Evolutionary conservation across 2,888 invertebrate genomes (phyloP).

Genomic region (Drosophila vallismaia): DNA sequence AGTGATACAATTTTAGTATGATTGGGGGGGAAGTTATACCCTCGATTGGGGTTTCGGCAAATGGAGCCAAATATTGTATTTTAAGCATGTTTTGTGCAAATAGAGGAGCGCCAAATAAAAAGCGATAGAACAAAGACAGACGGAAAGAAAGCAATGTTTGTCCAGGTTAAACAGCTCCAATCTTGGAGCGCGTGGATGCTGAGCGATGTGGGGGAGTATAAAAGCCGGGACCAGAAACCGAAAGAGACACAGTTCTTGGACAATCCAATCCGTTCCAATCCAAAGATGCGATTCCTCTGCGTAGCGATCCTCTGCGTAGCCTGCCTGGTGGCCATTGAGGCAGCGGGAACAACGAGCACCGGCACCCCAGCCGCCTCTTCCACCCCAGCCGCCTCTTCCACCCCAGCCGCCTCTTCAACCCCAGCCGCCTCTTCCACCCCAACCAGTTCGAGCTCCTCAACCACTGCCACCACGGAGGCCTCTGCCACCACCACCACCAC

Average conservation of each 20-base stretch:
- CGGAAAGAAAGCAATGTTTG: neutral
- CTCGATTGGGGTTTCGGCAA: neutral
- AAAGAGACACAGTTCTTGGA: neutral
- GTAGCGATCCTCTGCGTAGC: neutral
- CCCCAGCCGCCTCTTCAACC: neutral
- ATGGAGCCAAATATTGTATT: neutral
- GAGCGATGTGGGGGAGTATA: neutral
- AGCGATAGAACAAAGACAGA: neutral
- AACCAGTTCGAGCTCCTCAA: neutral
- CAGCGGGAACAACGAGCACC: neutral
- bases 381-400: neutral
- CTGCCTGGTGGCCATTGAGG: neutral
- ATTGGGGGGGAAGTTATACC: neutral
- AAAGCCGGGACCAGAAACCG: neutral
- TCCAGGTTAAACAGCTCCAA: neutral
- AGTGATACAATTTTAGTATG: no score
- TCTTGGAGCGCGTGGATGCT: neutral
- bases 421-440: neutral
- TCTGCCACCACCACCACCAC: neutral
- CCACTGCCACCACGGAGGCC: neutral
- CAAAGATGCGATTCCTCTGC: neutral
- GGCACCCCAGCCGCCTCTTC: neutral
- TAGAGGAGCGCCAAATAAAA: neutral
- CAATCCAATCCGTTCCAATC: neutral
- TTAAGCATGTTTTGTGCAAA: neutral